phyloP scores from a whole-genome alignment of 2,113 vertebrate species.

The Gymnobelideus leadbeateri region DNA sequence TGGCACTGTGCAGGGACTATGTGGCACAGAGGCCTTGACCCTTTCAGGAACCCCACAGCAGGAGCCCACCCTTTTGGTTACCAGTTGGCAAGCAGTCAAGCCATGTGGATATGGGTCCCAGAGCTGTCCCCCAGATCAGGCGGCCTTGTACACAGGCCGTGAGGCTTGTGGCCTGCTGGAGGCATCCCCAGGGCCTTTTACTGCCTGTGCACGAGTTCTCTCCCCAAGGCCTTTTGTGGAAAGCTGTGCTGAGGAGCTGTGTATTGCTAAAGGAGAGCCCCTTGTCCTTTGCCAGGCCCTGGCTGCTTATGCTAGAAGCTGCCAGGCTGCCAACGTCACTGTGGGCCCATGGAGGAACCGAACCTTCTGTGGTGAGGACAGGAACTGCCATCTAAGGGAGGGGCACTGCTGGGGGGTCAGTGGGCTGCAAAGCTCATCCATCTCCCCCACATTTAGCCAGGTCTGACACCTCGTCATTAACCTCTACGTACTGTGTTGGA shows the following conservation, averaged over 20 bases:
- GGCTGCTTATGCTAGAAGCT: conserved; percentile 74
- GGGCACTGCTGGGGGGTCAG: not conserved
- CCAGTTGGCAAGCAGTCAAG: conserved; percentile 75
- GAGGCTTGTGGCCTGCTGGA: conserved; percentile 76
- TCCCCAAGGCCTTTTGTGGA: conserved; percentile 64
- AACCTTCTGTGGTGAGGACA: conserved; percentile 80
- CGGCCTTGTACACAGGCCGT: conserved; percentile 47
- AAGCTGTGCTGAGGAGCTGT: conserved; percentile 80
- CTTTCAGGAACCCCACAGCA: conserved; percentile 73
- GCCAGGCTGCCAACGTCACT: conserved; percentile 72
- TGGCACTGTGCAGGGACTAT: conserved; percentile 80
- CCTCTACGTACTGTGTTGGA: not conserved
- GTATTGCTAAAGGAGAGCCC: conserved; percentile 75
- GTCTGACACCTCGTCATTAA: not conserved
- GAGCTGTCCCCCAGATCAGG: conserved; percentile 51
- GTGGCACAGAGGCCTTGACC: conserved; percentile 73
- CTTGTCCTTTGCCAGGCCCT: conserved; percentile 80
- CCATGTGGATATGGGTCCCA: not conserved
- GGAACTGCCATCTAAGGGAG: not conserved
- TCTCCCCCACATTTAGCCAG: not conserved
- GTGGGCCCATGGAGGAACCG: conserved; percentile 75
- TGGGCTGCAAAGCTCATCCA: not conserved
- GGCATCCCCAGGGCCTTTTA: conserved; percentile 76
- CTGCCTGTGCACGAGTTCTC: conserved; percentile 62
- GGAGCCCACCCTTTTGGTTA: conserved; percentile 75